Base-by-base conservation (phyloP, 2,888 invertebrate species). In the Colletes collaris region DNA sequence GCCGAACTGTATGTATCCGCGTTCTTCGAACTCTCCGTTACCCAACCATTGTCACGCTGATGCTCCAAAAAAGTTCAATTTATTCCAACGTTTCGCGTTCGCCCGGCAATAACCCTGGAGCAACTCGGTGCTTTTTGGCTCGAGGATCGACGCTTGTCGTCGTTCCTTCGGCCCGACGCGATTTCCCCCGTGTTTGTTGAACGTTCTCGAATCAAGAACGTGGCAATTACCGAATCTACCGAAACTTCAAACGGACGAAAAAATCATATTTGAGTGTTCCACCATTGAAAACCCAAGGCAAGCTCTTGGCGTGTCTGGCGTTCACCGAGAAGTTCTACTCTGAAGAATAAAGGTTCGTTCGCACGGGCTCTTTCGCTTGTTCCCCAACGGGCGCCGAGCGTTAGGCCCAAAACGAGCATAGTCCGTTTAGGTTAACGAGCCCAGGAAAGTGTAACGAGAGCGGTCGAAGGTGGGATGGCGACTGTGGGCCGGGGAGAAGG, bases 21-120 rank as follows among this genome's bases (percentile, higher is more conserved):
- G 87, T 86, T 84, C 81, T 81, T 56, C 68, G 76, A 68, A 70
- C 82, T 75, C 77, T 62, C 76, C 79, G 81, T 71, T 81, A 73
- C 49, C 79, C 81, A 44, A 70, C 76, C 76, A 84, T 84, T 81
- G 81, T 81, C 80, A 76, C 79, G 76, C 59, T 49, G 62, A 52
- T 62, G 44, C 66, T 71, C 35, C 64, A 52, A 67, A 70, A 73
- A 78, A 74, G 60, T 44, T 62, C 60, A 49, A 76, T 75, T 74
- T 75, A 63, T 62, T 66, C 65, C 66, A 27, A 11, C 53, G 44
- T 4, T 37, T 53, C 58, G 27, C 66, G 55, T 62, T 49, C 63
- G 16, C 6, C 49, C 49, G 76, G 63, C 62, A 72, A 76, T 72
- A 62, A 66, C 72, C 66, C 49, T 64, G 11, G 71, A 66, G 60